Evolutionary conservation across 1,140 invertebrate genomes (phyloP), one percentile per base, ranked within the genome.

Genomic region (Procambarus clarkii): DNA sequence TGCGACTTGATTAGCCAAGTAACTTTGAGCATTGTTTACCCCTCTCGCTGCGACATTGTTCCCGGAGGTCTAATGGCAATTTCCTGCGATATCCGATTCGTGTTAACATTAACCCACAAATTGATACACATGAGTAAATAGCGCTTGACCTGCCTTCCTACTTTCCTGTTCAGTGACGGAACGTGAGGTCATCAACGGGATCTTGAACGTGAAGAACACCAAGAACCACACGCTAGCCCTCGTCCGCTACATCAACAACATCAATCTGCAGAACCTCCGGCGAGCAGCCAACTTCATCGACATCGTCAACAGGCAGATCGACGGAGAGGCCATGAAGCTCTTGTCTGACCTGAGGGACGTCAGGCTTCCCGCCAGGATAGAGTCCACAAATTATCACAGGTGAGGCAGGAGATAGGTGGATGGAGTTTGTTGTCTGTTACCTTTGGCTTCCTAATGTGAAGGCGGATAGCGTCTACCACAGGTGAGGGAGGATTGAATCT

Each of bases 201-300:
- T 99, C 64, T 94, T 99, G 15, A 98, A 97, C 93, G 98, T 99
- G 0, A 97, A 98, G 93, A 98, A 99, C 93, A 98, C 98, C 21
- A 98, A 98, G 94, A 98, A 99, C 93, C 98, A 99, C 94, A 98
- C 98, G 93, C 95, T 99, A n/a, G 98, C 98, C 0, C 99, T 99
- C 94, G 96, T 99, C 3, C 95, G 99, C 78, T 98, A 98, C 94
- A 99, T 99, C 94, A 98, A 98, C 94, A 99, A 99, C 94, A 99
- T 99, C 50, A 99, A 99, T 95, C 95, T 99, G 48, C 98, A 98
- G 94, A 98, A 99, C 94, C 94, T 99, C 44, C 97, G 98, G 93
- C 98, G 98, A 94, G 98, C 98, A 2, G 97, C 97, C 79, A 96
- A 99, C 34, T 99, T 99, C 94, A 96, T 99, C 82, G 99, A 99